These are phyloP conservation scores for Gallinago jamesoni DNA, from an alignment of 2,113 vertebrate species.

Conservation along the genomic window DNA sequence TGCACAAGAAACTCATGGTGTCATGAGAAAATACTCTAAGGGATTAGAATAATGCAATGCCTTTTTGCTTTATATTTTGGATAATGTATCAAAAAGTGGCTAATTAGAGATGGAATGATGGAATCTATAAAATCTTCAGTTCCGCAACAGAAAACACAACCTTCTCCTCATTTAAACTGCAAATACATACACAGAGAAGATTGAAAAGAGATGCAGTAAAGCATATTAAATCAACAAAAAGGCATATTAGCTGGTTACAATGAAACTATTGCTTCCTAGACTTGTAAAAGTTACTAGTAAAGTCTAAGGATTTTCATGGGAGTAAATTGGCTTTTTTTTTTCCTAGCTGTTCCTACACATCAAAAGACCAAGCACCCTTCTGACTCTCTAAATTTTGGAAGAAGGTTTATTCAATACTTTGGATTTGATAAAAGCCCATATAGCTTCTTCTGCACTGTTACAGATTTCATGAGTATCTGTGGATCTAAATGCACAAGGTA, in stretches of 20 bases:
- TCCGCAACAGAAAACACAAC: neutral
- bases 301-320: neutral
- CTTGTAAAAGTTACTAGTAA: neutral
- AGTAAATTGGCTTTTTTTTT: neutral
- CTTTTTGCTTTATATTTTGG: neutral
- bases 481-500: neutral
- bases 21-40: neutral
- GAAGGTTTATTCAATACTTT: neutral
- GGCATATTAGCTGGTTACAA: neutral
- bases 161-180: neutral
- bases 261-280: neutral
- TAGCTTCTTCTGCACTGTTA: neutral
- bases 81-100: neutral
- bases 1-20: neutral
- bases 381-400: neutral
- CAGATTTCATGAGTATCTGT: neutral
- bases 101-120: neutral
- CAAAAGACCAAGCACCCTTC: neutral
- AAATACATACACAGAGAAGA: neutral
- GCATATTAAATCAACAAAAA: neutral
- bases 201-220: neutral
- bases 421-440: neutral
- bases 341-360: neutral
- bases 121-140: neutral
- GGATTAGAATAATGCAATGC: neutral